A percentile compares a stretch with the other conserved stretches of the same genome.
These are phyloP conservation scores for Caenorhabditis afra DNA, from an alignment of 2,888 invertebrate genomes.

Conservation along the genomic window DNA sequence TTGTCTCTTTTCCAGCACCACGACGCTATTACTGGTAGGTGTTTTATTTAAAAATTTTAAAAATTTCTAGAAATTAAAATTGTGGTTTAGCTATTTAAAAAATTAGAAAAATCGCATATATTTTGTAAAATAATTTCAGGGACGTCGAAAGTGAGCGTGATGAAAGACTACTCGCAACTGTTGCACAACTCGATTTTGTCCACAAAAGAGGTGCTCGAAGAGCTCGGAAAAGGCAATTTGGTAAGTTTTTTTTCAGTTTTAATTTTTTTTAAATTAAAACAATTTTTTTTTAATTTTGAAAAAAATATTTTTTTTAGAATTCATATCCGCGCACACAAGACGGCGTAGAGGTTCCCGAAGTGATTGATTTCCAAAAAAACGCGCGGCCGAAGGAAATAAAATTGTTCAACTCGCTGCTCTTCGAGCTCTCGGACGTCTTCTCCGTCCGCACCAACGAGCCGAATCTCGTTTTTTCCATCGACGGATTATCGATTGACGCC, in stretches of 20 bases:
- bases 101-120: background rate
- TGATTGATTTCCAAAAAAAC: constrained; percentile 17
- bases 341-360: constrained; percentile 28
- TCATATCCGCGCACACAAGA: constrained; percentile 28
- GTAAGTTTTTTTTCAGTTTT: background rate
- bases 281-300: too few species aligned
- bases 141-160: constrained; percentile 92
- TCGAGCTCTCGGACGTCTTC: constrained; percentile 47
- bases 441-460: constrained; percentile 43
- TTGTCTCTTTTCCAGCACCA: constrained; percentile 95
- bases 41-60: constrained; percentile 82
- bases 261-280: too few species aligned
- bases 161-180: constrained; percentile 87
- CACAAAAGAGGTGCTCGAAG: constrained; percentile 53
- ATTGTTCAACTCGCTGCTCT: constrained; percentile 59
- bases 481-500: constrained; percentile 53
- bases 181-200: constrained; percentile 54
- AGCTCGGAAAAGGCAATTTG: constrained; percentile 34
- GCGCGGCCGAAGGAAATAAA: constrained; percentile 12
- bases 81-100: background rate
- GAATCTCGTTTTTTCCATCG: constrained; percentile 21
- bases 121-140: constrained; percentile 83
- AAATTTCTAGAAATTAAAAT: background rate
- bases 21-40: constrained; percentile 91
- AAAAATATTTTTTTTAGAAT: constrained; percentile 1